Evolutionary conservation across 2,113 vertebrate genomes (phyloP).

Genomic region (Zapus hudsonius): DNA sequence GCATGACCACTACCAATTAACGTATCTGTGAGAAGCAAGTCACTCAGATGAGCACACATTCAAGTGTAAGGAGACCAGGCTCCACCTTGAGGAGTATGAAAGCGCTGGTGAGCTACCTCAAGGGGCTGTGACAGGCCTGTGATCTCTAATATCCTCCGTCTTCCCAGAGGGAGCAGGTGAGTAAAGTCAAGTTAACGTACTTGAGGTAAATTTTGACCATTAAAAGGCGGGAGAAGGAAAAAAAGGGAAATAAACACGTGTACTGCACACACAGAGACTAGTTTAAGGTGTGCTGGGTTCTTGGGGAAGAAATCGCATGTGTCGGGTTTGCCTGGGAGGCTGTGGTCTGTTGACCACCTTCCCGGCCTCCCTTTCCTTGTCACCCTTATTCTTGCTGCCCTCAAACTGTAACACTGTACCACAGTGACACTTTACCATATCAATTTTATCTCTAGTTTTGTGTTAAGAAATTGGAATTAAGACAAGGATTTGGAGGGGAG

Average conservation of each 20-base stretch:
- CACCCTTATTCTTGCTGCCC: background rate
- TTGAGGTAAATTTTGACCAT: background rate
- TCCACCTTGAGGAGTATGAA: background rate
- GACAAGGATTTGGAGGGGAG: background rate
- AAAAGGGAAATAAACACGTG: background rate
- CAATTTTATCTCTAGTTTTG: background rate
- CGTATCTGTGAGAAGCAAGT: background rate
- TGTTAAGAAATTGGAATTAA: conserved; percentile 24
- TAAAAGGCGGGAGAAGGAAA: background rate
- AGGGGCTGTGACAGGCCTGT: background rate
- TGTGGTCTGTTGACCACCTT: background rate
- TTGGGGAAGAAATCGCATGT: background rate
- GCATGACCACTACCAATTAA: background rate
- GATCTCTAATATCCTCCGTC: background rate
- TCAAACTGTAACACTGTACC: background rate
- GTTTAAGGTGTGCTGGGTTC: background rate
- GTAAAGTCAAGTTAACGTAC: background rate
- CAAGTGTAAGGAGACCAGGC: background rate
- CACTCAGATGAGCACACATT: background rate
- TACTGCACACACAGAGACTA: background rate
- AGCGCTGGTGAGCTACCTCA: background rate
- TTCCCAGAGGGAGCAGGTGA: background rate
- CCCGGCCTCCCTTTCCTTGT: background rate
- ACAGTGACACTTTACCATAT: background rate
- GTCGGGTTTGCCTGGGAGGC: background rate